Percentiles rank a stretch among this genome's conserved stretches.
Conservation (phyloP, 2,797 vertebrate genomes). For the Semotilus atromaculatus region DNA sequence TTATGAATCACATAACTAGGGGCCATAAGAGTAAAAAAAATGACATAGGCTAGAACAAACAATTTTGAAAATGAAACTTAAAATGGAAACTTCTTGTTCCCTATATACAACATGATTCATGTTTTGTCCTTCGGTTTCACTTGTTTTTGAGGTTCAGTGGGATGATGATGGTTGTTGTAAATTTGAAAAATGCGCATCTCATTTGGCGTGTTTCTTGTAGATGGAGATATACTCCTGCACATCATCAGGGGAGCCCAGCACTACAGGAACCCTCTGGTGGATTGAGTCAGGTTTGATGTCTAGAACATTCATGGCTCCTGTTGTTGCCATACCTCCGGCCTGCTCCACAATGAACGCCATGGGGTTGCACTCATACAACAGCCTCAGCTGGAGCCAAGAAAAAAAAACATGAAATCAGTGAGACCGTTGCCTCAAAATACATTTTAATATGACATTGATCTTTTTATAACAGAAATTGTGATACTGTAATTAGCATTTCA, state of each 20-base stretch:
- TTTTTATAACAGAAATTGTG: background rate
- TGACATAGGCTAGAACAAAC: background rate
- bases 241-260: constrained; percentile 90
- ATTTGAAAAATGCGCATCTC: constrained; percentile 43
- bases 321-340: constrained; percentile 92
- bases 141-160: background rate
- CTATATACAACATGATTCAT: background rate
- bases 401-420: constrained; percentile 14
- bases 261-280: constrained; percentile 88
- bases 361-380: constrained; percentile 95
- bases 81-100: background rate
- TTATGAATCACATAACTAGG: background rate
- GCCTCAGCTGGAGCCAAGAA: constrained; percentile 82
- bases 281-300: constrained; percentile 89
- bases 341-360: constrained; percentile 96
- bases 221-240: constrained; percentile 89
- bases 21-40: background rate
- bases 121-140: background rate
- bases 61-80: background rate
- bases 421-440: background rate
- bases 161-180: background rate
- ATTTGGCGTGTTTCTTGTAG: constrained; percentile 81
- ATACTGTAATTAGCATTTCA: background rate
- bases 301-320: constrained; percentile 84
- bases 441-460: background rate